A percentile compares a stretch with the other conserved stretches of the same genome.
phyloP scores from a whole-genome alignment of 2,888 invertebrate genomes.

The Aricia artaxerxes region DNA sequence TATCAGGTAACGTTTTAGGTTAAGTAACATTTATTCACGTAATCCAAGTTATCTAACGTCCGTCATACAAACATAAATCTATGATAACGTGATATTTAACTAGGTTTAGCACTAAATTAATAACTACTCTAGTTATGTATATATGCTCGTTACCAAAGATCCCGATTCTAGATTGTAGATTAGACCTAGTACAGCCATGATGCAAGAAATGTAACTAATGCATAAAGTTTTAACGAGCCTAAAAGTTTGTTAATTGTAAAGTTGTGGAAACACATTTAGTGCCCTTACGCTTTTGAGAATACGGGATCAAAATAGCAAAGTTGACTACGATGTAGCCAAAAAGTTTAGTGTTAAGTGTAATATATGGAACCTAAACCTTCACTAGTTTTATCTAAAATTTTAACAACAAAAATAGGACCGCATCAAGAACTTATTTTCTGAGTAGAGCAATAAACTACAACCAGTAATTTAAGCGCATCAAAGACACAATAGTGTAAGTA shows the following conservation, averaged over 20 bases:
- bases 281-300: background rate
- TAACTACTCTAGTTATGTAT: background rate
- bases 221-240: background rate
- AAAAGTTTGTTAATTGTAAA: background rate
- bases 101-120: constrained; percentile 17
- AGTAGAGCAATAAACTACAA: background rate
- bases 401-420: background rate
- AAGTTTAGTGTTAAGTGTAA: background rate
- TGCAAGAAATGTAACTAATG: background rate
- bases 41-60: constrained; percentile 5
- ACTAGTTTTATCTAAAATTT: too few relatives aligned
- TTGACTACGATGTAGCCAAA: background rate
- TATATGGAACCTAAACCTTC: background rate
- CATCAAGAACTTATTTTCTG: background rate
- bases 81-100: constrained; percentile 21
- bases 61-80: constrained; percentile 25
- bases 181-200: background rate
- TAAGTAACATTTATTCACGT: constrained; percentile 6
- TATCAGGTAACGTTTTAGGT: background rate
- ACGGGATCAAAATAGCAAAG: background rate
- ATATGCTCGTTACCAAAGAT: background rate
- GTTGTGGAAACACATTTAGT: background rate
- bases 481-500: constrained; percentile 7
- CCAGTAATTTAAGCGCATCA: background rate
- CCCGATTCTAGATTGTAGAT: background rate